phyloP scores from a whole-genome alignment of 2,113 vertebrate species.

The Heptranchias perlo region DNA sequence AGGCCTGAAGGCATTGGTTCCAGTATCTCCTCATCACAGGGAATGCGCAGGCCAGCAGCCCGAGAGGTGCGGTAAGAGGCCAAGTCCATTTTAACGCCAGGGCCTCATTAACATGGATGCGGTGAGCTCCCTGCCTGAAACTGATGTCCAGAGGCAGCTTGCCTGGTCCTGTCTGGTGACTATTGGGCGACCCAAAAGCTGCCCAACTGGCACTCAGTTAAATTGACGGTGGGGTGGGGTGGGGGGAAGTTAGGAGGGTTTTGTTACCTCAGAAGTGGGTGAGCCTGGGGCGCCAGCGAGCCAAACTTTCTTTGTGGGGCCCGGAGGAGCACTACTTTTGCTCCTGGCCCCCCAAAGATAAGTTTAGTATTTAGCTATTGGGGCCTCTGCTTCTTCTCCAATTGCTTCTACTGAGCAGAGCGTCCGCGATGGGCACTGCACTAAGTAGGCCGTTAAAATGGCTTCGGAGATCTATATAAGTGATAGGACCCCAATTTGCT shows the following conservation, averaged over 20 bases:
- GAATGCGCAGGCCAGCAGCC: too few species aligned
- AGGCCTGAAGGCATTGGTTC: neutral
- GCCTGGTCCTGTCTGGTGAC: too few species aligned
- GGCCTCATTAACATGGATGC: neutral
- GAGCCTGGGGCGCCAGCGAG: neutral
- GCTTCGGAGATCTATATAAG: too few species aligned
- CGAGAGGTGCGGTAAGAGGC: too few species aligned
- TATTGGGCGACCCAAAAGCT: too few species aligned
- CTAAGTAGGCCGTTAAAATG: too few species aligned
- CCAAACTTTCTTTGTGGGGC: neutral
- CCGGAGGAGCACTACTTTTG: too few species aligned
- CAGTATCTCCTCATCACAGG: neutral
- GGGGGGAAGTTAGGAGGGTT: neutral
- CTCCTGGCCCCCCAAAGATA: neutral
- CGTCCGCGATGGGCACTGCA: too few species aligned
- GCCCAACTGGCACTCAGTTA: neutral
- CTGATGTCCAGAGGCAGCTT: neutral
- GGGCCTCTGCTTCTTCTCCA: neutral
- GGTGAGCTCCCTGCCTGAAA: neutral
- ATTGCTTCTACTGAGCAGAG: neutral
- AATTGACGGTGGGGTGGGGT: neutral
- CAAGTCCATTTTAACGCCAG: too few species aligned
- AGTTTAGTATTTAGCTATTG: neutral
- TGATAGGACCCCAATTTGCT: too few species aligned
- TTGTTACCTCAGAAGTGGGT: neutral